Evolutionary conservation across 2,797 vertebrate genomes (phyloP), one percentile per base, ranked within the genome.

Genomic region (Sebastolobus altivelis): DNA sequence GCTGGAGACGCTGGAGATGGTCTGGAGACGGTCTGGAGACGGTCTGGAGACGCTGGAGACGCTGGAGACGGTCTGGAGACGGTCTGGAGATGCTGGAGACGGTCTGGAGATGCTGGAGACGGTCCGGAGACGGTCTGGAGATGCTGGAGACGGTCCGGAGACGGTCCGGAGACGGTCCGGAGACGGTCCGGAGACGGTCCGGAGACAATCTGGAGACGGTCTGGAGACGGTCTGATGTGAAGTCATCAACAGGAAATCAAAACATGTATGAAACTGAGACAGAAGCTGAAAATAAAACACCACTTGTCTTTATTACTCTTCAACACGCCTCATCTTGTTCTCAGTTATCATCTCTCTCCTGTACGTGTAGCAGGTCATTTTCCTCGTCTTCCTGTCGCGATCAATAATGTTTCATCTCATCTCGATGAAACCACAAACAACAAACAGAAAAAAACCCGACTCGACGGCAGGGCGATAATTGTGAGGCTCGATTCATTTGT

Each of bases 401-500:
- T 86, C 86, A 56, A 81, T 82, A 87, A 87, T 2, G 74, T 77
- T 75, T 81, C 73, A 80, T 88, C 77, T 83, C 72, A 52, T 79
- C 81, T 69, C 7, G 22, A 35, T 12, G 52, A 73, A 74, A 59
- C 74, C 25, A 25, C 43, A 65, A 82, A 83, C 81, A 84, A 84
- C 73, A 88, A 88, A 86, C 70, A 11, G 70, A 72, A 60, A 65
- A 27, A 62, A 56, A 52, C 16, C n/a, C 12, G 68, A 68, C 38
- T 67, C 27, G 33, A 18, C 40, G 72, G 65, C 54, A 1, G 62
- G 81, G 72, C 22, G 82, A 89, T 89, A 85, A 89, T 87, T 86
- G 87, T 79, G 86, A 77, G 76, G 79, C 88, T 86, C 54, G 25
- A 59, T 87, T 86, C 85, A 74, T 85, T 90, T 88, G 88, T 90